Evolutionary conservation across 2,888 invertebrate species (phyloP).

Genomic region (Glyphotaelius pellucidus): DNA sequence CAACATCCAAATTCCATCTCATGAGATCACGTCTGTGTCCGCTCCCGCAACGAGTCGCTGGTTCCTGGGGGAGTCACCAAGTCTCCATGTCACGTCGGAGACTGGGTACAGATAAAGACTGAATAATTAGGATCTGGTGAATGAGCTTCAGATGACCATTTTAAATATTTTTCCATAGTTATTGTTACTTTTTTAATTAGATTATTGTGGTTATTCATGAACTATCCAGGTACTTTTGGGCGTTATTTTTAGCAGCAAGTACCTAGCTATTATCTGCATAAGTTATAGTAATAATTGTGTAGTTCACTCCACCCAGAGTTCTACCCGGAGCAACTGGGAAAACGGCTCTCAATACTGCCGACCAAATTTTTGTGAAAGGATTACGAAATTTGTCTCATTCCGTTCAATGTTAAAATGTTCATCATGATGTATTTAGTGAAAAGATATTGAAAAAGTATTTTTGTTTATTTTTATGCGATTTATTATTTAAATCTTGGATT

Average conservation of each 20-base stretch:
- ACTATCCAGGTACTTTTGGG: too few species aligned
- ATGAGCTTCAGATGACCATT: neutral
- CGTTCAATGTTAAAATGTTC: too few species aligned
- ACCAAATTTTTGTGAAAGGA: too few species aligned
- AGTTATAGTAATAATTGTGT: too few species aligned
- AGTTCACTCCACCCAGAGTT: neutral
- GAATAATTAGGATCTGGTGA: neutral
- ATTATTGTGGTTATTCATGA: too few species aligned
- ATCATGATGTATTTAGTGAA: too few species aligned
- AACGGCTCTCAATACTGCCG: too few species aligned
- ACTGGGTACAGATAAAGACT: neutral
- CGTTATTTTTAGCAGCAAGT: too few species aligned
- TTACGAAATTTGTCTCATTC: too few species aligned
- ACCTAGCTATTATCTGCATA: neutral
- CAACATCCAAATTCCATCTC: neutral
- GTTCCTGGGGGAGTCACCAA: neutral
- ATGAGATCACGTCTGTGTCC: neutral
- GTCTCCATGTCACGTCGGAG: neutral
- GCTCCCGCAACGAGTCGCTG: neutral
- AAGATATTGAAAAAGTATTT: too few species aligned
- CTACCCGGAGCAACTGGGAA: neutral
- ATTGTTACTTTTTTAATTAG: neutral
- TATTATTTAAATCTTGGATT: too few species aligned
- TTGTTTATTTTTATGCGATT: too few species aligned
- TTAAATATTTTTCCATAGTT: neutral